Evolutionary conservation across 2,113 vertebrate species (phyloP).

Genomic region (Planiliza haematocheilus): DNA sequence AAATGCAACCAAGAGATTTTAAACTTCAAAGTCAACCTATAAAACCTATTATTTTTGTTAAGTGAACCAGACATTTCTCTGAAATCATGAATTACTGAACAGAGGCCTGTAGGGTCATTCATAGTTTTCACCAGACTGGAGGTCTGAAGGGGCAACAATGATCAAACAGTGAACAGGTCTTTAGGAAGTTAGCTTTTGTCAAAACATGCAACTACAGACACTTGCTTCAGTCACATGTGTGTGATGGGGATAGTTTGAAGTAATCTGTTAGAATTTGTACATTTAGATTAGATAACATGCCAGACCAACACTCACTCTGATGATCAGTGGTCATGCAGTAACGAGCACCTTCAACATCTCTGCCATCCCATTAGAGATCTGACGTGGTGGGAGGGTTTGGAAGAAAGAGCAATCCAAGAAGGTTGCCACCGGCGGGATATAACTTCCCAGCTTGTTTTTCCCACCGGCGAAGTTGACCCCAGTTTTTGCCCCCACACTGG

Average conservation of each 20-base stretch:
- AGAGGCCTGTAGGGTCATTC: background rate
- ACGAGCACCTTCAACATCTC: slow-evolving; percentile 85
- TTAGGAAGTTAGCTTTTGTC: background rate
- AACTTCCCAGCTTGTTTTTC: slow-evolving; percentile 87
- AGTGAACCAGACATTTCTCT: no score
- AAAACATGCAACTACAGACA: background rate
- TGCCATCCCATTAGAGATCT: slow-evolving; percentile 85
- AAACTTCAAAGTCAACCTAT: no score
- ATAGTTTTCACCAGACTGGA: background rate
- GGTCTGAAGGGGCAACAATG: background rate
- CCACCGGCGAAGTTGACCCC: slow-evolving; percentile 87
- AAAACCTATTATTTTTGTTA: no score
- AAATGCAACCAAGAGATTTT: background rate
- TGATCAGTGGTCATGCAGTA: slow-evolving; percentile 4
- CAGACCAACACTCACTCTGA: slow-evolving; percentile 2
- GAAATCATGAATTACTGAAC: background rate
- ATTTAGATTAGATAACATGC: slow-evolving; percentile 15
- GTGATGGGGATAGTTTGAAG: no score
- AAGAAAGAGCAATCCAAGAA: slow-evolving; percentile 86
- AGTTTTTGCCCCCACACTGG: slow-evolving; percentile 84
- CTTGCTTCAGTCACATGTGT: background rate
- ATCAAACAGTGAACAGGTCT: no score
- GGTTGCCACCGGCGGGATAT: slow-evolving; percentile 79
- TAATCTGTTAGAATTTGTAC: no score
- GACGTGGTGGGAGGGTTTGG: slow-evolving; percentile 79